phyloP scores from a whole-genome alignment of 2,797 vertebrate species.

The Eulemur rubriventer region DNA sequence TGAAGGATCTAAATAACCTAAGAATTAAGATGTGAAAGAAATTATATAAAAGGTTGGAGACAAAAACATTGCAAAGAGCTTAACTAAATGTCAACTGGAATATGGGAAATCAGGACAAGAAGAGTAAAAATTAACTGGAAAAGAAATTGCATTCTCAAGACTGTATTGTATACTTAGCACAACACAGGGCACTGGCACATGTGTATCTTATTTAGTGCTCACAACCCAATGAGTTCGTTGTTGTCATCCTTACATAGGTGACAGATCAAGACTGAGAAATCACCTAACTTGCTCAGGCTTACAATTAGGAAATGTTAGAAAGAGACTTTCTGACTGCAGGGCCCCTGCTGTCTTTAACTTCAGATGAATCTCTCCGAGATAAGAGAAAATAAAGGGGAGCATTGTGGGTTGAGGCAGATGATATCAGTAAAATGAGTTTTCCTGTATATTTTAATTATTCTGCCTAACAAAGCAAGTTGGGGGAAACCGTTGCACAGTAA shows the following conservation, averaged over 20 bases:
- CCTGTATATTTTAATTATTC: background rate
- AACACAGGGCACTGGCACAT: background rate
- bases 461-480: background rate
- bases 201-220: background rate
- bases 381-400: background rate
- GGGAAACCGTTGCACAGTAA: background rate
- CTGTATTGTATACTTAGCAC: background rate
- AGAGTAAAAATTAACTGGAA: background rate
- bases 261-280: slow-evolving; percentile 3
- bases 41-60: background rate
- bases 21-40: background rate
- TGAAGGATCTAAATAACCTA: background rate
- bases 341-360: background rate
- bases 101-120: background rate
- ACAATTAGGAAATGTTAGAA: background rate
- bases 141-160: background rate
- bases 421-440: background rate
- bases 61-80: background rate
- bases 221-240: background rate
- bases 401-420: background rate
- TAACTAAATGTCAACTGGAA: slow-evolving; percentile 19
- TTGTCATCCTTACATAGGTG: background rate
- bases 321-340: background rate
- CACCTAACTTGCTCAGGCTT: background rate
- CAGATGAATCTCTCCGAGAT: background rate